phyloP scores from a whole-genome alignment of 1,140 invertebrate genomes.

The Pantala flavescens region DNA sequence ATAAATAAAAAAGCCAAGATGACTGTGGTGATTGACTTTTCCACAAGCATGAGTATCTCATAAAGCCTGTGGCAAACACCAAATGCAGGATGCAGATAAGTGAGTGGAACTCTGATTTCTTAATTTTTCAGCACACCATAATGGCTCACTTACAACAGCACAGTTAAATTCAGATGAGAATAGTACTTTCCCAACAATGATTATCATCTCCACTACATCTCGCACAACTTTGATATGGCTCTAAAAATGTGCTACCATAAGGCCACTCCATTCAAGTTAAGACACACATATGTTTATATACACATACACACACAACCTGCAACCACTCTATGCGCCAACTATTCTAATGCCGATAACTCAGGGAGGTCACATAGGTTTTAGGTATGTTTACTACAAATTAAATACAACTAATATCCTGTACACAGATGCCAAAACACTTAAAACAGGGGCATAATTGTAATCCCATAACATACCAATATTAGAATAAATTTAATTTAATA shows the following conservation, averaged over 20 bases:
- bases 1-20: background rate
- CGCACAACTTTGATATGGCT: background rate
- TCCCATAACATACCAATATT: background rate
- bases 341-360: background rate
- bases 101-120: background rate
- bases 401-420: background rate
- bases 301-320: background rate
- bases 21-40: background rate
- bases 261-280: background rate
- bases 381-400: too few relatives aligned
- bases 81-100: background rate
- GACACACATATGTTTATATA: background rate
- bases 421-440: background rate
- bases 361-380: background rate
- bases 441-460: background rate
- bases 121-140: background rate
- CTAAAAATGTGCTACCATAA: background rate
- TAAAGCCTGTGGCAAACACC: background rate
- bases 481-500: too few relatives aligned
- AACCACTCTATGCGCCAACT: background rate
- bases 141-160: constrained; percentile 8
- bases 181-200: background rate
- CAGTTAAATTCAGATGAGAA: background rate
- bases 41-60: background rate
- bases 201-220: background rate